phyloP scores from a whole-genome alignment of 2,113 vertebrate species.

The Apeltes quadracus region DNA sequence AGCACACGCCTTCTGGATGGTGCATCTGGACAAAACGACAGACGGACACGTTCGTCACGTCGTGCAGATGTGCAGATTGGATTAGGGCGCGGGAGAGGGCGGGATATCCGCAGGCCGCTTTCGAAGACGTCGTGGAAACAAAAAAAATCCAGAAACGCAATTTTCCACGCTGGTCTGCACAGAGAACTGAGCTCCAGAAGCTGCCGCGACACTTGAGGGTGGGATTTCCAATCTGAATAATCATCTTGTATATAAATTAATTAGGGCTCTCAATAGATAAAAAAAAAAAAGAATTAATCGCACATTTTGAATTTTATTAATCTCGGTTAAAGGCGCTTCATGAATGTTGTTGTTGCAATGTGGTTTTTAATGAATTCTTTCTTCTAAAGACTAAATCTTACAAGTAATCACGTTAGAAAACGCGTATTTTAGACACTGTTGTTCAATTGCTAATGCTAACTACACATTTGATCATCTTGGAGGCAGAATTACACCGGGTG shows the following conservation, averaged over 20 bases:
- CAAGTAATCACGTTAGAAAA: no score
- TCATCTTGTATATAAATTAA: background rate
- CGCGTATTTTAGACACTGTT: no score
- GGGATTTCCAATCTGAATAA: conserved; percentile 18
- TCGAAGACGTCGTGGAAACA: background rate
- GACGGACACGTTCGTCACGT: background rate
- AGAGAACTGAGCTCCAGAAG: conserved; percentile 1
- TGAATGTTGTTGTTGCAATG: no score
- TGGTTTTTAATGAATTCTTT: no score
- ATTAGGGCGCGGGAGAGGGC: background rate
- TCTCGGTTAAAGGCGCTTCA: no score
- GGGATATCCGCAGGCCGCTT: background rate
- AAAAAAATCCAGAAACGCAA: conserved; percentile 1
- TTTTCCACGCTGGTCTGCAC: background rate
- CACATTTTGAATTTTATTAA: no score
- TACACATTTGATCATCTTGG: no score
- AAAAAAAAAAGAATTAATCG: no score
- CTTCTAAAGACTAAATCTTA: no score
- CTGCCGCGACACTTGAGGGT: background rate
- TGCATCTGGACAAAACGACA: conserved; percentile 80
- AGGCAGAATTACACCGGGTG: no score
- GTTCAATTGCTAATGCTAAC: no score
- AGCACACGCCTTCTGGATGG: conserved; percentile 87
- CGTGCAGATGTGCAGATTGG: background rate
- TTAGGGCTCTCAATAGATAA: no score